Evolutionary conservation across 2,888 invertebrate genomes (phyloP).

Genomic region (Acanthosepion pharaonis): DNA sequence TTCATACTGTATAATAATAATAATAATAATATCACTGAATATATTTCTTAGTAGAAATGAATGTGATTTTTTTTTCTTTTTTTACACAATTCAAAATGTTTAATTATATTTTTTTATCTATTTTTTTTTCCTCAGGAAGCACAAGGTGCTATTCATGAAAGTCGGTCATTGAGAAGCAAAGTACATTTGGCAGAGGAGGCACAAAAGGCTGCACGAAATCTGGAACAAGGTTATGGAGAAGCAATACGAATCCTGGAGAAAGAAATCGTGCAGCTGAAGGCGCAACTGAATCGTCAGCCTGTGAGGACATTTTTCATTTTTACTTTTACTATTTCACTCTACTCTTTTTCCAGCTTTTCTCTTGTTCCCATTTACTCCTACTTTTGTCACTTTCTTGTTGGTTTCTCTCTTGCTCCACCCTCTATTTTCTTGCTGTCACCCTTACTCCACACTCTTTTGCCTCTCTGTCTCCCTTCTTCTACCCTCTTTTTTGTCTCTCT

Average conservation of each 20-base stretch:
- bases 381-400: neutral
- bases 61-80: neutral
- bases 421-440: neutral
- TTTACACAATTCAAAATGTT: too few relatives aligned
- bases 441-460: too few relatives aligned
- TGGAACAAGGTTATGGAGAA: slow-evolving; percentile 73
- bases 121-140: slow-evolving; percentile 61
- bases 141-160: slow-evolving; percentile 68
- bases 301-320: slow-evolving; percentile 50
- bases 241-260: slow-evolving; percentile 70
- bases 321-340: neutral
- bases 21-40: neutral
- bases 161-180: slow-evolving; percentile 66
- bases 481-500: too few relatives aligned
- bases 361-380: neutral
- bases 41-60: neutral
- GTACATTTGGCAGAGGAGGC: slow-evolving; percentile 71
- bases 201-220: slow-evolving; percentile 69
- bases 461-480: too few relatives aligned
- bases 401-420: neutral
- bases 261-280: slow-evolving; percentile 67
- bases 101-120: neutral
- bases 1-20: too few relatives aligned
- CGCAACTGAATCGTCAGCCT: slow-evolving; percentile 57
- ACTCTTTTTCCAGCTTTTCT: neutral